A percentile compares a stretch with the other conserved stretches of the same genome.
Conservation (phyloP, 2,797 vertebrate genomes). For the Lindbergichthys nudifrons region DNA sequence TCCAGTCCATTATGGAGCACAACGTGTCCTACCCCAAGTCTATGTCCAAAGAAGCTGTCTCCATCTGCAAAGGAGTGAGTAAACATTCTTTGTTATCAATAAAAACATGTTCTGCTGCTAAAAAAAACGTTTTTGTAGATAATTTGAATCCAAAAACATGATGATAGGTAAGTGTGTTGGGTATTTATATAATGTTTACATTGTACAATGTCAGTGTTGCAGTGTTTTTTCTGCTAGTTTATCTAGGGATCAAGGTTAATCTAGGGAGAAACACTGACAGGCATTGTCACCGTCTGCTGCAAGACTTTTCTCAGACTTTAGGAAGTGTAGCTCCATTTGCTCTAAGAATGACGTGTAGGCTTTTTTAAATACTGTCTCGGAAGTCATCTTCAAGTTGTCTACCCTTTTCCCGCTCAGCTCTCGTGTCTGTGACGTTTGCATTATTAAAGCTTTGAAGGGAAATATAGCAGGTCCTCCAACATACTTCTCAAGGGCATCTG, state of each 20-base stretch:
- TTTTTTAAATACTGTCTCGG: conserved; percentile 9
- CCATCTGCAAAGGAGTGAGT: conserved; percentile 97
- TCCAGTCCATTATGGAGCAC: conserved; percentile 98
- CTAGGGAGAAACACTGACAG: conserved; percentile 7
- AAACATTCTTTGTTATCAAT: not conserved
- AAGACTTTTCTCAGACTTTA: conserved; percentile 33
- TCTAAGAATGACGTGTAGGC: conserved; percentile 11
- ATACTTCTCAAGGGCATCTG: not conserved
- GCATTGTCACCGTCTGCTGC: not conserved
- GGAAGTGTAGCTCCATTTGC: conserved; percentile 20
- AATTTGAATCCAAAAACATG: not conserved
- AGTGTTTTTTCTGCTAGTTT: not conserved
- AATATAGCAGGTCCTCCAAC: conserved; percentile 1
- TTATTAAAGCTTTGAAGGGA: conserved; percentile 29
- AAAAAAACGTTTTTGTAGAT: not conserved
- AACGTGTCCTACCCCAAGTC: conserved; percentile 95
- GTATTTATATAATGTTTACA: not conserved
- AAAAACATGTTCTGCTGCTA: not conserved
- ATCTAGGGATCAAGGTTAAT: no score
- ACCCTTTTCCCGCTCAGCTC: not conserved
- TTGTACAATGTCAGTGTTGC: conserved; percentile 5
- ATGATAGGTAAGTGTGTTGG: not conserved
- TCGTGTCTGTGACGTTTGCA: conserved; percentile 22
- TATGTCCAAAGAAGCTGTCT: conserved; percentile 95
- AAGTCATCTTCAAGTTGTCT: conserved; percentile 13